Percentiles rank a stretch among this genome's conserved stretches.
Conservation (phyloP, 2,888 invertebrate genomes). For the Agonum fuliginosum region DNA sequence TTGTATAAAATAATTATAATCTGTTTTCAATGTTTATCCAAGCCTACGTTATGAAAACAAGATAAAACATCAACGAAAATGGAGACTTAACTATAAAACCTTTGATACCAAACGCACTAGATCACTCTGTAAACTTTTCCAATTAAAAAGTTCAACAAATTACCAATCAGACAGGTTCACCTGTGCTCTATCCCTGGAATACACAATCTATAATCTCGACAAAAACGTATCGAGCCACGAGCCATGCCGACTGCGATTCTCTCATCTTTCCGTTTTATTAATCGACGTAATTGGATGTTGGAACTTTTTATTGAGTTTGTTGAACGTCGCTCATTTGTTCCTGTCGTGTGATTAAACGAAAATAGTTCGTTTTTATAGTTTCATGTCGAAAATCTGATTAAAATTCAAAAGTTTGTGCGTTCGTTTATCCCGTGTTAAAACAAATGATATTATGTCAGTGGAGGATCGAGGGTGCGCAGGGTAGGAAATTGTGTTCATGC, state of each 20-base stretch:
- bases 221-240: neutral
- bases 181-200: conserved; percentile 9
- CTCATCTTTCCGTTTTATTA: conserved; percentile 43
- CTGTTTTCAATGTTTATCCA: neutral
- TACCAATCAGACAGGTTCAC: conserved; percentile 15
- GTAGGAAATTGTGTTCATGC: conserved; percentile 17
- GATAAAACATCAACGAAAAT: conserved; percentile 6
- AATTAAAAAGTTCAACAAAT: conserved; percentile 27
- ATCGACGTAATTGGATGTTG: conserved; percentile 46
- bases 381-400: conserved; percentile 37
- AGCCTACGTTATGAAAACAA: conserved; percentile 10
- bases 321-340: conserved; percentile 46
- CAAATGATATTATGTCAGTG: conserved; percentile 28
- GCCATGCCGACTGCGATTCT: conserved; percentile 19
- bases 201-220: conserved; percentile 3
- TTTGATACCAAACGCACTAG: neutral
- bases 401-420: conserved; percentile 40
- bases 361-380: conserved; percentile 46
- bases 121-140: conserved; percentile 18
- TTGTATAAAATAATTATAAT: neutral
- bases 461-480: no score
- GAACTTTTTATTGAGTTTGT: conserved; percentile 45
- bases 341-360: conserved; percentile 43
- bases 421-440: conserved; percentile 10
- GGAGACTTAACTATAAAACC: conserved; percentile 17